These are phyloP conservation scores for Tetanocera ferruginea DNA, from an alignment of 2,888 invertebrate species.

Conservation along the genomic window DNA sequence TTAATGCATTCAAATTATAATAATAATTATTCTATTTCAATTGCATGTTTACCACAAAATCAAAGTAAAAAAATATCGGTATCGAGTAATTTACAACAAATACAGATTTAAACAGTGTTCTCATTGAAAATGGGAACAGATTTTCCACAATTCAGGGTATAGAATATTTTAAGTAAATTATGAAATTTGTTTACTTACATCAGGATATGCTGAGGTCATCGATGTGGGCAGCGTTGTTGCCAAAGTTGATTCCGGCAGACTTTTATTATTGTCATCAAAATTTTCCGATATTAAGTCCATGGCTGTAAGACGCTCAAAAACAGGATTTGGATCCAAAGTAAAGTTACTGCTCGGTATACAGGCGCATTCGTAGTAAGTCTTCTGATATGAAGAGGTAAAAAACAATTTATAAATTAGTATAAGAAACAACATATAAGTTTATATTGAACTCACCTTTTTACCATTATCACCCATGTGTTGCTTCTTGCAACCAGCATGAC, in stretches of 20 bases:
- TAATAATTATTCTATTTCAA: no score
- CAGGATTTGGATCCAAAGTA: slow-evolving; percentile 45
- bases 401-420: not conserved
- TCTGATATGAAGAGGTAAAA: not conserved
- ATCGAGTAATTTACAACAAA: no score
- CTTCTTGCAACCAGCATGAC: slow-evolving; percentile 81
- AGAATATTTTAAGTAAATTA: no score
- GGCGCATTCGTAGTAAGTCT: slow-evolving; percentile 64
- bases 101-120: no score
- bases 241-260: not conserved
- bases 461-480: slow-evolving; percentile 68
- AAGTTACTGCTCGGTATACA: slow-evolving; percentile 58
- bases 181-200: slow-evolving; percentile 53
- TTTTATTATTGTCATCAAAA: slow-evolving; percentile 13
- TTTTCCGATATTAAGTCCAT: slow-evolving; percentile 47
- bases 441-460: slow-evolving; percentile 64
- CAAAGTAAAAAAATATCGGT: no score
- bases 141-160: no score
- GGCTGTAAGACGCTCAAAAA: slow-evolving; percentile 59
- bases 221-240: slow-evolving; percentile 8
- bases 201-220: slow-evolving; percentile 41
- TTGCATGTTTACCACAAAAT: no score
- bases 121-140: no score
- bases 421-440: not conserved
- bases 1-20: no score